phyloP scores from a whole-genome alignment of 2,888 invertebrate genomes.

The Eupithecia exiguata region DNA sequence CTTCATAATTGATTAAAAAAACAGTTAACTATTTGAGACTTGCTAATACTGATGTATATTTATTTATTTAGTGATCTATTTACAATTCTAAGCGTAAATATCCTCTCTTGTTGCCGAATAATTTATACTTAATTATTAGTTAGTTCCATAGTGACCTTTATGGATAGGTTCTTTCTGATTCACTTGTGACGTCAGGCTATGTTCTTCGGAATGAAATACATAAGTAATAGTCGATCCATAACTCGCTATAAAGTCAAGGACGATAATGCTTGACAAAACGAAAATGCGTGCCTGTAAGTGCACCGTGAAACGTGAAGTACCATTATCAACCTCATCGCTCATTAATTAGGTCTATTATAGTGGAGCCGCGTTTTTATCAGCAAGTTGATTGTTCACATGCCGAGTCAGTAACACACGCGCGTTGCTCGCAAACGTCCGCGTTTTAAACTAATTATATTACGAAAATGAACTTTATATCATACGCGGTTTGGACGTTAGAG shows the following conservation, averaged over 20 bases:
- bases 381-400: constrained; percentile 26
- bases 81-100: neutral
- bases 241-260: neutral
- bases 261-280: constrained; percentile 24
- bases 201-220: neutral
- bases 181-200: neutral
- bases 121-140: neutral
- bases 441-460: constrained; percentile 22
- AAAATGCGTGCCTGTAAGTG: constrained; percentile 18
- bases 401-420: constrained; percentile 45
- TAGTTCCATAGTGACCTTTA: neutral
- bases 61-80: neutral
- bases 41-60: too few relatives aligned
- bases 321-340: constrained; percentile 20
- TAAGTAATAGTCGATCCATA: neutral
- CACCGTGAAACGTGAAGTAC: constrained; percentile 12
- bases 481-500: constrained; percentile 73
- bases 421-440: constrained; percentile 30
- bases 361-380: constrained; percentile 28
- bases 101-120: neutral
- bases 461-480: constrained; percentile 73
- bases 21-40: too few relatives aligned
- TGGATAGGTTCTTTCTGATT: neutral
- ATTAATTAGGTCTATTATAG: constrained; percentile 28
- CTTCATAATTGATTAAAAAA: too few relatives aligned